Evolutionary conservation across 2,797 vertebrate genomes (phyloP).

Genomic region (Pipistrellus pygmaeus): DNA sequence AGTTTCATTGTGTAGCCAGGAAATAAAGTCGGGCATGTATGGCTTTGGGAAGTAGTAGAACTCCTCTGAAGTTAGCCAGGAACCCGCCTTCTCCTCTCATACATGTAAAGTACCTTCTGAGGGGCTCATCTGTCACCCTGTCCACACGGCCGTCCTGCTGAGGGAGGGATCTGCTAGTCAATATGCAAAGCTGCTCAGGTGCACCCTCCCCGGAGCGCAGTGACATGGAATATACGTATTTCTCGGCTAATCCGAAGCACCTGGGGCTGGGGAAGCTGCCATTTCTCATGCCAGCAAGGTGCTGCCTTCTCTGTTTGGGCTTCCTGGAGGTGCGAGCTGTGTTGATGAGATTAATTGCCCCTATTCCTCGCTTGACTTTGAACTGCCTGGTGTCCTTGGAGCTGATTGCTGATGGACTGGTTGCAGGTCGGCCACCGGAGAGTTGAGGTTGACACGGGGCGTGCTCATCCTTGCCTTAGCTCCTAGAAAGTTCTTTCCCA

Average conservation of each 20-base stretch:
- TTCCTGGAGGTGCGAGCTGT: background rate
- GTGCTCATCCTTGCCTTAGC: slow-evolving; percentile 8
- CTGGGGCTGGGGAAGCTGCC: too few species aligned
- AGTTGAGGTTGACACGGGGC: background rate
- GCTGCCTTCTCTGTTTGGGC: background rate
- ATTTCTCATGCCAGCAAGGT: too few species aligned
- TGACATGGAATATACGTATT: background rate
- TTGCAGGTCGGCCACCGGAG: background rate
- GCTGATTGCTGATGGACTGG: too few species aligned
- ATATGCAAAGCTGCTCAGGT: background rate
- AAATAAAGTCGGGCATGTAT: background rate
- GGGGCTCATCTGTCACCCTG: background rate
- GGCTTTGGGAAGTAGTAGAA: background rate
- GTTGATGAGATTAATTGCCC: slow-evolving; percentile 18
- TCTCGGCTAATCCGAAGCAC: background rate
- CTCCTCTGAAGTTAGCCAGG: slow-evolving; percentile 32
- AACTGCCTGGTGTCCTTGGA: background rate
- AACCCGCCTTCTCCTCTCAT: background rate
- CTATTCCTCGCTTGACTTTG: background rate
- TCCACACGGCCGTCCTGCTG: background rate
- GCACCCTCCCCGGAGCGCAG: background rate
- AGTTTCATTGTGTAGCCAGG: background rate
- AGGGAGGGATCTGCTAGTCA: background rate
- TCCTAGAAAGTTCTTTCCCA: slow-evolving; percentile 47
- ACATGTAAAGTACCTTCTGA: background rate